These are phyloP conservation scores for Nothocercus nigrocapillus DNA, from an alignment of 2,113 vertebrate genomes.

Conservation along the genomic window DNA sequence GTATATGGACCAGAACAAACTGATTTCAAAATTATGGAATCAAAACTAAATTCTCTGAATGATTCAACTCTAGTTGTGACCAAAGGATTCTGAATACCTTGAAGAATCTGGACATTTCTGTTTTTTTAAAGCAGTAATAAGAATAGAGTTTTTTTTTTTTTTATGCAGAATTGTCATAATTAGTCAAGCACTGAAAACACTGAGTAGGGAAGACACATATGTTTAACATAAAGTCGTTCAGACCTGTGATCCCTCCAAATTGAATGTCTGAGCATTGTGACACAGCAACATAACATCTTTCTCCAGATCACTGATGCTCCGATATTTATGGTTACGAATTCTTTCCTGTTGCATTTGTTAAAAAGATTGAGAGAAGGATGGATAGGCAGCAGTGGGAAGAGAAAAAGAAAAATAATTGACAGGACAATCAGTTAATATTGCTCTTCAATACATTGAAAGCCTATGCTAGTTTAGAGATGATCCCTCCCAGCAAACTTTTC, in stretches of 20 bases:
- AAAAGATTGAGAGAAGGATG: not conserved
- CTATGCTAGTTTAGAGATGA: not conserved
- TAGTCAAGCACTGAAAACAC: not conserved
- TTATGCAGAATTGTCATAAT: not conserved
- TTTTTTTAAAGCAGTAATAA: not conserved
- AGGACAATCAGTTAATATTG: not conserved
- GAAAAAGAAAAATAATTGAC: not conserved
- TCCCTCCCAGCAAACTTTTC: not conserved
- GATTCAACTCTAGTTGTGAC: not conserved
- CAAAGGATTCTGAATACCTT: not conserved
- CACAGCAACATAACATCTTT: constrained; percentile 82
- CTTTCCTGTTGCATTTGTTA: constrained; percentile 82
- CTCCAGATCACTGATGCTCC: constrained; percentile 87
- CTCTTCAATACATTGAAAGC: not conserved
- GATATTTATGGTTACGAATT: constrained; percentile 91
- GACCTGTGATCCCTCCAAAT: constrained; percentile 80
- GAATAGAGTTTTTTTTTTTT: not conserved
- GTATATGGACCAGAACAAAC: not conserved
- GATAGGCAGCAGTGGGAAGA: not conserved
- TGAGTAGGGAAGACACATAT: not conserved
- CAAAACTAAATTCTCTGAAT: not conserved
- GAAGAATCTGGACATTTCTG: not conserved
- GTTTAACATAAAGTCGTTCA: not conserved
- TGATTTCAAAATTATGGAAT: not conserved
- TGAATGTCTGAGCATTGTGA: no score